Evolutionary conservation across 2,888 invertebrate species (phyloP), one percentile per base, ranked within the genome.

Genomic region (Cepaea hortensis): DNA sequence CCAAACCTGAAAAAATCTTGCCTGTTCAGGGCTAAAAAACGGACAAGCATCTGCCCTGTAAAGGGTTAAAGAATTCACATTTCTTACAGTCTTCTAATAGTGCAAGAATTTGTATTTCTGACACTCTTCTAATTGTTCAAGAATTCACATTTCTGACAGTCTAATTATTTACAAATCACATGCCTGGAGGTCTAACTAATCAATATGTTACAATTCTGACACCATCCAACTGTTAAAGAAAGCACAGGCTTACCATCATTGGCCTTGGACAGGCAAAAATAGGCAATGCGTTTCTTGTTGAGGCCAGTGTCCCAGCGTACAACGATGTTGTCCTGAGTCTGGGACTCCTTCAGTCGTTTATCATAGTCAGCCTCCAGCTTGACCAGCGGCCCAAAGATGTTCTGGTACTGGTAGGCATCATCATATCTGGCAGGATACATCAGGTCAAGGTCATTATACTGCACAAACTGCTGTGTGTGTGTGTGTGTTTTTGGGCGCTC

Each of bases 301-400:
- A 99, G 96, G 0, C 99, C 99, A 18, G 98, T 97, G 93, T 99
- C 99, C 99, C 99, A 99, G 84, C 99, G 96, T 1, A 99, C 99
- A 93, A 98, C 98, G 88, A 99, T 98, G 91, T 98, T 98, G 92
- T 99, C 98, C 94, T 99, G 99, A 0, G 98, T 99, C 94, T 99
- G 99, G 0, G 98, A 98, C 95, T 99, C 99, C 94, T 99, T 99
- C 86, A 99, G 95, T 88, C 98, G 97, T 94, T 98, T 98, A 94
- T 99, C 99, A 94, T 99, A 99, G 92, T 99, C 99, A 0, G 99
- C 99, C 95, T 99, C 99, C 70, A 99, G 95, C 93, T 98, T 98
- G 0, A 99, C 98, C 65, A 99, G 95, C 0, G 99, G 99, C 0
- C 98, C 98, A 95, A 99, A 99, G 88, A 99, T 98, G 94, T 98